These are phyloP conservation scores for Sanderia malayensis DNA, from an alignment of 30 jellyfish, hydroid and myxozoan genomes.

Conservation along the genomic window DNA sequence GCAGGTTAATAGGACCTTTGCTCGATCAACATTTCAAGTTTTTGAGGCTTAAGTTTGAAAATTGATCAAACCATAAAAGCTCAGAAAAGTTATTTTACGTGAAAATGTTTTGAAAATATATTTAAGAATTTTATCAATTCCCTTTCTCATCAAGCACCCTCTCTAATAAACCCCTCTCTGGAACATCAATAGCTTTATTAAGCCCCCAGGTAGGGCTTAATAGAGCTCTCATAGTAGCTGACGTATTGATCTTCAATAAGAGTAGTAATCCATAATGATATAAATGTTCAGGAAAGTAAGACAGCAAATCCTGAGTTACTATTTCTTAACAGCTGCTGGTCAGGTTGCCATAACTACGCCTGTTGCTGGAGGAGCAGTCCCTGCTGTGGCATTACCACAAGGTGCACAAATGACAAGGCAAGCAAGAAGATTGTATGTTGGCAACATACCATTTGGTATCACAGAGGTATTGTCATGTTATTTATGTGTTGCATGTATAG, in stretches of 20 bases:
- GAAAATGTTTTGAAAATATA: too few relatives aligned
- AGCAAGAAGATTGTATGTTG: conserved; percentile 97
- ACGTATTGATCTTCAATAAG: not conserved
- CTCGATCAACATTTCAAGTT: too few relatives aligned
- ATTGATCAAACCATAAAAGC: too few relatives aligned
- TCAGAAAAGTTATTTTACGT: too few relatives aligned
- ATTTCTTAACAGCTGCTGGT: conserved; percentile 82
- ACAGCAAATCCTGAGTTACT: not conserved
- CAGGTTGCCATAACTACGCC: conserved; percentile 97
- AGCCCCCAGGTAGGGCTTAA: not conserved
- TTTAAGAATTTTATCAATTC: too few relatives aligned
- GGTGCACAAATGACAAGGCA: conserved; percentile 99
- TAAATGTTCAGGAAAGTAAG: not conserved
- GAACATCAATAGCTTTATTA: not conserved
- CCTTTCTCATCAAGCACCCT: not conserved
- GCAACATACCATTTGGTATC: conserved; percentile 96
- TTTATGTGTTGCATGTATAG: too few relatives aligned
- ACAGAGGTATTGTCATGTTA: conserved; percentile 98
- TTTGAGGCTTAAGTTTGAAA: too few relatives aligned
- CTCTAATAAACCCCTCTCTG: not conserved
- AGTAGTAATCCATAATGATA: not conserved
- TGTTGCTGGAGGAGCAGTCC: conserved; percentile 98
- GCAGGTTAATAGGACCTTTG: too few relatives aligned
- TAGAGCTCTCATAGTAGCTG: not conserved
- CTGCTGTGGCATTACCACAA: conserved; percentile 99